Percentiles rank a stretch among this genome's conserved stretches.
Conservation (phyloP, 2,113 vertebrate genomes). For the Asarcornis scutulata region DNA sequence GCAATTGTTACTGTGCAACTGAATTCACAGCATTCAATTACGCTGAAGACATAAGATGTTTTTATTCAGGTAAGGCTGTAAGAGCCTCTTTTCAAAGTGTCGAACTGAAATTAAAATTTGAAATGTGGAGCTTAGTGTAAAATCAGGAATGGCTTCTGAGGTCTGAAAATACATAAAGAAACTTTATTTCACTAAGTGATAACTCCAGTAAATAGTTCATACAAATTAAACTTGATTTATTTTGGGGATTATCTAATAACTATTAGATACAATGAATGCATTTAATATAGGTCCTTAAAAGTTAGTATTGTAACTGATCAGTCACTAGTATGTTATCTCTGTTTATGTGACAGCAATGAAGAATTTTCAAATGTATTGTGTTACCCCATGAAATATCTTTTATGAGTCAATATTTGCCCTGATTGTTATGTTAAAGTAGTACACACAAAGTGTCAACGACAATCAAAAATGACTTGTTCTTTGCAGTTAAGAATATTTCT, state of each 20-base stretch:
- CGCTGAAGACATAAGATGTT: neutral
- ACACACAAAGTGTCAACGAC: neutral
- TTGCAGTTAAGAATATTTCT: no score
- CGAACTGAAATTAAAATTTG: neutral
- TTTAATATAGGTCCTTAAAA: neutral
- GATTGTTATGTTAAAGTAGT: neutral
- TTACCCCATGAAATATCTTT: neutral
- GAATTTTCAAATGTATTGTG: neutral
- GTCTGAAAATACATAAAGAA: neutral
- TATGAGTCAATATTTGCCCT: neutral
- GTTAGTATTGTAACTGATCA: neutral
- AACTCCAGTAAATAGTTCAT: neutral
- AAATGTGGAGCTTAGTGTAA: neutral
- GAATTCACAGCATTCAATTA: neutral
- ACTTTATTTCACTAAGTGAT: neutral
- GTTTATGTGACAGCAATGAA: neutral
- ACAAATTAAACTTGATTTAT: neutral
- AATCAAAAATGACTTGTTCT: neutral
- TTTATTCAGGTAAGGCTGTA: neutral
- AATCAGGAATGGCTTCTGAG: accelerated
- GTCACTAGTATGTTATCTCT: neutral
- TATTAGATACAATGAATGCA: neutral
- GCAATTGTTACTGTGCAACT: neutral
- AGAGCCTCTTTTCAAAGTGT: neutral
- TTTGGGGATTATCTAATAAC: neutral